These are phyloP conservation scores for Hemichromis elongatus DNA, from an alignment of 2,113 vertebrate species.

Conservation along the genomic window DNA sequence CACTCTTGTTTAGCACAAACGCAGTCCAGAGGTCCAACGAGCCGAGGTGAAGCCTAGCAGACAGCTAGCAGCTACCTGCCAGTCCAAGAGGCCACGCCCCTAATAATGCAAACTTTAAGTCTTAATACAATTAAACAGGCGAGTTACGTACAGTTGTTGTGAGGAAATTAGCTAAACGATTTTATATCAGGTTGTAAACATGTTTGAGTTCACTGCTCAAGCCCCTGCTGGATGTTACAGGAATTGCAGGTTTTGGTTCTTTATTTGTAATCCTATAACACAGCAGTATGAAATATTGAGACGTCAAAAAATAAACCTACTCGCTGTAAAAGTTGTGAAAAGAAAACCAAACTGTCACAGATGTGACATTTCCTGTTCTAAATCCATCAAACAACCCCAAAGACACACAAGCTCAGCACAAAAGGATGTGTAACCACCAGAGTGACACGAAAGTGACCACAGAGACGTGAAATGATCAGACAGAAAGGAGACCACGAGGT, in stretches of 20 bases:
- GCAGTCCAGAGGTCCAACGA: neutral
- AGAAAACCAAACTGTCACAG: neutral
- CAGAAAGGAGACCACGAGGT: neutral
- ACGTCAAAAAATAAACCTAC: neutral
- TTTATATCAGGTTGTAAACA: neutral
- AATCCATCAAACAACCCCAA: neutral
- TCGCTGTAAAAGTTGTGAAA: neutral
- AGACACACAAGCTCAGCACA: neutral
- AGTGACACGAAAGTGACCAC: neutral
- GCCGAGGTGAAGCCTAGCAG: neutral
- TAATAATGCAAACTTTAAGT: neutral
- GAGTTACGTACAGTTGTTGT: neutral
- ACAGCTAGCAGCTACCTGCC: neutral
- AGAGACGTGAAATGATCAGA: neutral
- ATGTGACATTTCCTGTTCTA: neutral
- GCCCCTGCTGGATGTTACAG: fast-evolving
- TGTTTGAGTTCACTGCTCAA: neutral
- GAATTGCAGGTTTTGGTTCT: neutral
- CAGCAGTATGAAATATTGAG: neutral
- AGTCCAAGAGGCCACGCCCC: neutral
- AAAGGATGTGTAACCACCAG: neutral
- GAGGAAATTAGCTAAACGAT: fast-evolving
- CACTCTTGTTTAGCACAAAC: neutral
- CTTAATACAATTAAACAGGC: neutral
- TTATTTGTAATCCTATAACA: neutral